Conservation (phyloP, 2,797 vertebrate genomes). For the Chelon auratus region DNA sequence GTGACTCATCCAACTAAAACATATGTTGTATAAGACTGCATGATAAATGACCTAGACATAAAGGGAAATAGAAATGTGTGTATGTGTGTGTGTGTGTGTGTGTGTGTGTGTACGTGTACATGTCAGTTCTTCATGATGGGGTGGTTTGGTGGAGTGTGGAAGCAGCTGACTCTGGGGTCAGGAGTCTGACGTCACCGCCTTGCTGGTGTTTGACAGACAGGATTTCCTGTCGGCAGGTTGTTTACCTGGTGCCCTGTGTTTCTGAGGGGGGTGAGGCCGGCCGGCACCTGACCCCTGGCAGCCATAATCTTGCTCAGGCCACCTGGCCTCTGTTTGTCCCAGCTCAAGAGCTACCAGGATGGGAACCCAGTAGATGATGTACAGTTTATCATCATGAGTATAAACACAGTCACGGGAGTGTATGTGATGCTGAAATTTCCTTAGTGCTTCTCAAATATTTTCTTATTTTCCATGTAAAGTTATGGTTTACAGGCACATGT, state of each 20-base stretch:
- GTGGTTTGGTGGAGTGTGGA: slow-evolving; percentile 6
- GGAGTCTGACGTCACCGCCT: slow-evolving; percentile 57
- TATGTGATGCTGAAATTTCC: slow-evolving; percentile 20
- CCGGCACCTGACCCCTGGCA: slow-evolving; percentile 34
- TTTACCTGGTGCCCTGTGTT: slow-evolving; percentile 62
- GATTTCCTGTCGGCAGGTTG: slow-evolving; percentile 75
- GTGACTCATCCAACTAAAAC: neutral
- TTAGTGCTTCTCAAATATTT: slow-evolving; percentile 7
- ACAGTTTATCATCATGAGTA: slow-evolving; percentile 4
- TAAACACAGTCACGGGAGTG: slow-evolving; percentile 5
- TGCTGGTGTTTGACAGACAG: slow-evolving; percentile 63
- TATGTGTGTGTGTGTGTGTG: slow-evolving; percentile 4
- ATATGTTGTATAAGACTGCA: neutral
- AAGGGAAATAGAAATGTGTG: neutral
- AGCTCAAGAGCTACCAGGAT: slow-evolving; percentile 5
- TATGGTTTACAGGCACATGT: slow-evolving; percentile 19
- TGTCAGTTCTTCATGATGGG: slow-evolving; percentile 8
- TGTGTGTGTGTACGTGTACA: neutral
- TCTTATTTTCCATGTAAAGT: slow-evolving; percentile 2
- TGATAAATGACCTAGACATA: slow-evolving; percentile 6
- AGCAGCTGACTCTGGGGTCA: slow-evolving; percentile 51
- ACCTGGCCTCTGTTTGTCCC: slow-evolving; percentile 36
- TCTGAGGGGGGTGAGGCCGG: slow-evolving; percentile 6
- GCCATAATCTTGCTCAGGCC: slow-evolving; percentile 5
- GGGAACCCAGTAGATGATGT: neutral